These are phyloP conservation scores for Rhopalosiphum padi DNA, from an alignment of 1,140 invertebrate species.

Conservation along the genomic window DNA sequence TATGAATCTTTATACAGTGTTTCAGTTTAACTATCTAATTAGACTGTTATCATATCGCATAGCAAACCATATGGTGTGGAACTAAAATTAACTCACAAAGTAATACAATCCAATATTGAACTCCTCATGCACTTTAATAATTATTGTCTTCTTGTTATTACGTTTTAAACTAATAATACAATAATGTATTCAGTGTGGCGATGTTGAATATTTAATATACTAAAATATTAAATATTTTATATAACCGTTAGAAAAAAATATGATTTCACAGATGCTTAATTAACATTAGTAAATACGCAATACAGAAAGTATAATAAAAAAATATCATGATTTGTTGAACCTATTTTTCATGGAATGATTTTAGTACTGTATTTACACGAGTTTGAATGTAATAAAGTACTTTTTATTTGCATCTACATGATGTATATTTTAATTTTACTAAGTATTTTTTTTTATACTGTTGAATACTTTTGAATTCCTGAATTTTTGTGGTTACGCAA, in stretches of 20 bases:
- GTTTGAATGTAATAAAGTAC: background rate
- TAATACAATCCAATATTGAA: background rate
- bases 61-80: background rate
- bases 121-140: background rate
- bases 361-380: background rate
- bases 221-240: background rate
- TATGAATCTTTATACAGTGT: background rate
- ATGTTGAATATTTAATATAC: background rate
- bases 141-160: background rate
- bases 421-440: background rate
- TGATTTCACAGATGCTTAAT: background rate
- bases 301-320: background rate
- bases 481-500: no score
- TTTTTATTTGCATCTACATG: background rate
- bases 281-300: background rate
- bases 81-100: background rate
- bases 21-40: background rate
- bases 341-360: background rate
- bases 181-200: background rate
- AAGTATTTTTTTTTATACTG: background rate
- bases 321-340: background rate
- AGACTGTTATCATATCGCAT: background rate
- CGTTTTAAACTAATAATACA: background rate
- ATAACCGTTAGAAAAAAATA: background rate
- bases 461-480: no score